Conservation (phyloP, 1,140 invertebrate species). For the Nomia melanderi region DNA sequence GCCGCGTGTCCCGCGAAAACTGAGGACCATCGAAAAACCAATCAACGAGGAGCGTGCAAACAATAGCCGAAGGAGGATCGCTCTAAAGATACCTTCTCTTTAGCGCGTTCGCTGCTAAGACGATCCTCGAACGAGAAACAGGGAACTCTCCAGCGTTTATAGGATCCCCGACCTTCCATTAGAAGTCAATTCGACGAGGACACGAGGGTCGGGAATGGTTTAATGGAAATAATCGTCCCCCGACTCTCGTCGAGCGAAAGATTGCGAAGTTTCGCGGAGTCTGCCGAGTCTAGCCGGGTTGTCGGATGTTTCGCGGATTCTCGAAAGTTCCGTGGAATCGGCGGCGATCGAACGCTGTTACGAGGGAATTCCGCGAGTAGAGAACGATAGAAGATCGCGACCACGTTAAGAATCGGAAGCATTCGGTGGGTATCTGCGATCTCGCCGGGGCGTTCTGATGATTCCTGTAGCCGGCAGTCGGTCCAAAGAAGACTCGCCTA, state of each 20-base stretch:
- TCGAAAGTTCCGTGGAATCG: neutral
- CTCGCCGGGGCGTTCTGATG: neutral
- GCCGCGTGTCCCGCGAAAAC: conserved; percentile 21
- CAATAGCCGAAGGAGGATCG: neutral
- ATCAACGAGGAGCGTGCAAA: too few species aligned
- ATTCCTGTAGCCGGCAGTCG: neutral
- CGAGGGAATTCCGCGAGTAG: too few species aligned
- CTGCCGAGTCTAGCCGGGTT: too few species aligned
- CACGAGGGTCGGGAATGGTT: neutral
- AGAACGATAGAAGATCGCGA: too few species aligned
- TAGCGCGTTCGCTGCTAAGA: neutral
- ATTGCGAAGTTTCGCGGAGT: neutral
- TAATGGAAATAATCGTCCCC: neutral
- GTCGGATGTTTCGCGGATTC: neutral
- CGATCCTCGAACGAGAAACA: neutral
- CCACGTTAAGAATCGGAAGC: too few species aligned
- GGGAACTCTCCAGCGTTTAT: neutral
- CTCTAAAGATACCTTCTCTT: neutral
- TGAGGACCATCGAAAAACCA: neutral
- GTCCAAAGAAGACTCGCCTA: neutral
- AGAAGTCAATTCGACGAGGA: neutral
- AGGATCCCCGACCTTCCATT: neutral
- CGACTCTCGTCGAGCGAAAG: neutral
- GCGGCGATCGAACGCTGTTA: too few species aligned
- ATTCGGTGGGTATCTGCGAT: too few species aligned